phyloP scores from a whole-genome alignment of 1,140 invertebrate genomes.

The Diploscapter pachys region DNA sequence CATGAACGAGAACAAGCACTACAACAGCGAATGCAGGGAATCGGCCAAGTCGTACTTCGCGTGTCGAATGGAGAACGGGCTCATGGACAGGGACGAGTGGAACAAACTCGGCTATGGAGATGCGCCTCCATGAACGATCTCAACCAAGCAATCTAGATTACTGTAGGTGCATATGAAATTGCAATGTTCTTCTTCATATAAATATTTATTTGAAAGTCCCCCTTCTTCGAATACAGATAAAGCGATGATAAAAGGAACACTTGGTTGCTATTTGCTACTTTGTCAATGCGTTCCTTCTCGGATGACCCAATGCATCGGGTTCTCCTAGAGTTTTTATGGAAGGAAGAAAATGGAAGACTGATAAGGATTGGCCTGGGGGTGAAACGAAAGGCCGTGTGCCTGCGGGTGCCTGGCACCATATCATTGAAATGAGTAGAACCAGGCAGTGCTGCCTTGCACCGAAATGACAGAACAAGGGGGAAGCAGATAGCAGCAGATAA shows the following conservation, averaged over 20 bases:
- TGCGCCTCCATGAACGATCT: constrained; percentile 72
- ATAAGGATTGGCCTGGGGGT: no score
- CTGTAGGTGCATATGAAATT: background rate
- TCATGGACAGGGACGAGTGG: constrained; percentile 89
- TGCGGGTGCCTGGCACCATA: no score
- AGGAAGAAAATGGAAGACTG: no score
- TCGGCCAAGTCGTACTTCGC: constrained; percentile 78
- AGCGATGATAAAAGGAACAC: background rate
- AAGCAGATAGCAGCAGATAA: no score
- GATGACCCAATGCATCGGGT: no score
- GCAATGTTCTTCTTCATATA: background rate
- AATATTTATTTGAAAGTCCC: constrained; percentile 2
- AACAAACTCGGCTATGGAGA: constrained; percentile 70
- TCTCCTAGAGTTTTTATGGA: no score
- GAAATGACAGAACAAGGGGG: no score
- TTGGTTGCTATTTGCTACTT: no score
- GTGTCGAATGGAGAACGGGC: constrained; percentile 80
- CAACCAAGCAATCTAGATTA: constrained; percentile 71
- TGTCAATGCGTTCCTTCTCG: no score
- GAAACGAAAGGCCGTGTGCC: no score
- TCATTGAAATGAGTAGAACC: no score
- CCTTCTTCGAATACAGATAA: background rate
- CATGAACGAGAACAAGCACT: constrained; percentile 70
- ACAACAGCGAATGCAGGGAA: constrained; percentile 73
- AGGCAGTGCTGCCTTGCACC: no score